A percentile compares a stretch with the other conserved stretches of the same genome.
Conservation (phyloP, 2,113 vertebrate genomes). For the Lasiurus borealis region DNA sequence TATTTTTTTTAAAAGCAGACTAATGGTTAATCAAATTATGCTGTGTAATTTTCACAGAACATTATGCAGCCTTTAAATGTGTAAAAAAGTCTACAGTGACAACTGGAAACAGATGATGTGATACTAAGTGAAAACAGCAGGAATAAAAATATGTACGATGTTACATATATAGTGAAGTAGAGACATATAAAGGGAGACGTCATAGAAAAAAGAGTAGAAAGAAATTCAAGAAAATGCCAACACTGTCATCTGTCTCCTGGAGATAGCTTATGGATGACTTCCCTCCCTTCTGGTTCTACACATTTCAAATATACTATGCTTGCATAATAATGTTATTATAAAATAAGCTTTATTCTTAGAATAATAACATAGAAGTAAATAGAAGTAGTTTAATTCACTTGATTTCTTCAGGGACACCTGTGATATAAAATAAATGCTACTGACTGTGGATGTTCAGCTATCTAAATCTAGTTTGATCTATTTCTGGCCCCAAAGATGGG, state of each 20-base stretch:
- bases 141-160: not conserved
- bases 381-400: not conserved
- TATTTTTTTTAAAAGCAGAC: not conserved
- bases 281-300: not conserved
- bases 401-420: not conserved
- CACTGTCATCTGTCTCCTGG: not conserved
- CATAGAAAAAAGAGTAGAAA: not conserved
- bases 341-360: conserved; percentile 50
- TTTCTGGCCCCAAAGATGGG: conserved; percentile 1
- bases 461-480: conserved; percentile 6
- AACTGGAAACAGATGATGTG: not conserved
- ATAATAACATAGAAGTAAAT: not conserved
- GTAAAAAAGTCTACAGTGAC: not conserved
- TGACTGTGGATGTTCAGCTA: not conserved
- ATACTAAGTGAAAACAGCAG: not conserved
- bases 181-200: not conserved
- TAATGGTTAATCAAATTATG: not conserved
- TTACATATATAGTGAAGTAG: not conserved
- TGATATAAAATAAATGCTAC: not conserved
- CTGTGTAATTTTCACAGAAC: conserved; percentile 4
- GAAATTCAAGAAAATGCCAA: conserved; percentile 20
- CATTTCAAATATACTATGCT: not conserved
- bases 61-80: not conserved
- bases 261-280: not conserved
- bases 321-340: not conserved